Percentiles rank a stretch among this genome's conserved stretches.
Evolutionary conservation across 1,140 invertebrate genomes (phyloP).

Genomic region (Leptoteleia sp.): DNA sequence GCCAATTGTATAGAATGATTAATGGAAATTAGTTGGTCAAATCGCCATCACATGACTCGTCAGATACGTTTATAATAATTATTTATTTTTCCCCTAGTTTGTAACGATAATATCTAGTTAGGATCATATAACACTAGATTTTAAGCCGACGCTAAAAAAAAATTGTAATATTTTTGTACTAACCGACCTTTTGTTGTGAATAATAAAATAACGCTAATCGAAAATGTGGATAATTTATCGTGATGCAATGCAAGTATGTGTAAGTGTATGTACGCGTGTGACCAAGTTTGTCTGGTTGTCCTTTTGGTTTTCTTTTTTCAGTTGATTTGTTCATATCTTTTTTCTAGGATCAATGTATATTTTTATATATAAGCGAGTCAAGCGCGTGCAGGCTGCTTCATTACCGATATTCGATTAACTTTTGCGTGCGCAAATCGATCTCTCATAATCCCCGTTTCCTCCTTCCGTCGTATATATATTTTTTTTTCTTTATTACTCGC

Average conservation of each 20-base stretch:
- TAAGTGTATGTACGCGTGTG: constrained; percentile 61
- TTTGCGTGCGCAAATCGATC: constrained; percentile 52
- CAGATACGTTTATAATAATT: constrained; percentile 23
- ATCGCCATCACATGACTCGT: constrained; percentile 28
- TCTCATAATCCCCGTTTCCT: constrained; percentile 28
- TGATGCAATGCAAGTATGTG: constrained; percentile 64
- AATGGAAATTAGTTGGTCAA: no score
- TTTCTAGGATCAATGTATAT: constrained; percentile 44
- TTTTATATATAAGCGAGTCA: constrained; percentile 34
- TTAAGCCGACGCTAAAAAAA: constrained; percentile 67
- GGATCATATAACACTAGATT: constrained; percentile 59
- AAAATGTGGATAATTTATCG: constrained; percentile 53
- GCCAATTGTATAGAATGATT: constrained; percentile 44
- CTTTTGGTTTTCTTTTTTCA: constrained; percentile 38
- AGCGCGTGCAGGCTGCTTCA: constrained; percentile 32
- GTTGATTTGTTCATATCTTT: constrained; percentile 22
- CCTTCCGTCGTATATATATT: constrained; percentile 18
- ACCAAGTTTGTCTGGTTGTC: constrained; percentile 46
- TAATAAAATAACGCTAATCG: constrained; percentile 73
- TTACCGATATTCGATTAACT: constrained; percentile 48
- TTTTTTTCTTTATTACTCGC: constrained; percentile 13
- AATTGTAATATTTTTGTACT: constrained; percentile 80
- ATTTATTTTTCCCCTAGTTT: constrained; percentile 24
- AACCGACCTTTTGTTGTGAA: constrained; percentile 74
- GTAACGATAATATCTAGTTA: constrained; percentile 33